Percentiles rank a stretch among this genome's conserved stretches.
These are phyloP conservation scores for Temnothorax ravouxi DNA, from an alignment of 2,888 invertebrate genomes.

Conservation along the genomic window DNA sequence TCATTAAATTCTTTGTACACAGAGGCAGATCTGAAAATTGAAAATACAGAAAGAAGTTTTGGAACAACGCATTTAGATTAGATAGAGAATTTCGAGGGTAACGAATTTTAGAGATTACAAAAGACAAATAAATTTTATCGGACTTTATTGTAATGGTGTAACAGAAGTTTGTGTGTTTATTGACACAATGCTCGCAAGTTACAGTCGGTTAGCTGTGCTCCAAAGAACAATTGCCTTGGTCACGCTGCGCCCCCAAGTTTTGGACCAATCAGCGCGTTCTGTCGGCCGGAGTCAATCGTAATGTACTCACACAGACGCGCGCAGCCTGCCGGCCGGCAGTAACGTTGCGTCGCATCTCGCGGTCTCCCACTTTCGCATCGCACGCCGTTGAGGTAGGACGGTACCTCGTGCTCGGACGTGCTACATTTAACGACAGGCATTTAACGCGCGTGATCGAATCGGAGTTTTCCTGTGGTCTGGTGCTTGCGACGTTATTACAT, in stretches of 20 bases:
- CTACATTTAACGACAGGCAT: neutral
- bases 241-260: constrained; percentile 38
- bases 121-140: neutral
- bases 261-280: constrained; percentile 52
- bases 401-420: neutral
- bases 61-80: neutral
- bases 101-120: neutral
- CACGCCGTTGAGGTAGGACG: constrained; percentile 71
- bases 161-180: neutral
- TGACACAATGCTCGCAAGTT: neutral
- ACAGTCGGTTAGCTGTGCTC: neutral
- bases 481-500: neutral
- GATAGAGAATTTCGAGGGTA: neutral
- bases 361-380: constrained; percentile 69
- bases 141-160: neutral
- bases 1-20: neutral
- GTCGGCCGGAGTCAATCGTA: constrained; percentile 61
- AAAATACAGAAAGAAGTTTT: neutral
- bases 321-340: constrained; percentile 61
- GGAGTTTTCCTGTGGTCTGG: constrained; percentile 6
- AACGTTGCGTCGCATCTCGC: constrained; percentile 51
- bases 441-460: neutral
- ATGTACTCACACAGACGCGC: constrained; percentile 42
- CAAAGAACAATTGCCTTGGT: neutral
- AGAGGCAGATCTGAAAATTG: neutral